Percentiles rank a stretch among this genome's conserved stretches.
phyloP scores from a whole-genome alignment of 2,797 vertebrate genomes.

The Antrozous pallidus region DNA sequence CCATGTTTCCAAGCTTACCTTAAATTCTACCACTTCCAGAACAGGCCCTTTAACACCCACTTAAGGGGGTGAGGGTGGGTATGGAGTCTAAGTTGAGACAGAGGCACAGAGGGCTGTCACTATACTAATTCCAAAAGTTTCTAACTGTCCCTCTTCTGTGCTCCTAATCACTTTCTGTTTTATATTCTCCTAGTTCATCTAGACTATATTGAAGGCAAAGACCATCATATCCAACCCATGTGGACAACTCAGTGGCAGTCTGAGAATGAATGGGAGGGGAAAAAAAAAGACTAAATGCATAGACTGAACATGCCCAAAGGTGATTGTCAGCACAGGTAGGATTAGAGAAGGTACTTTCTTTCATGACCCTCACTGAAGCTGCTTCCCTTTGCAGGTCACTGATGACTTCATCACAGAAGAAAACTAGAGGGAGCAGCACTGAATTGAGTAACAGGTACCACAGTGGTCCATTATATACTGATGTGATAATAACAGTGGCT shows the following conservation, averaged over 20 bases:
- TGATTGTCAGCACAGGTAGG: not conserved
- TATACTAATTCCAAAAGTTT: not conserved
- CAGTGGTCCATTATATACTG: not conserved
- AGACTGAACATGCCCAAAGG: not conserved
- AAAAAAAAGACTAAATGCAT: not conserved
- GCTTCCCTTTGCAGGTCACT: not conserved
- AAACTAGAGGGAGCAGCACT: not conserved
- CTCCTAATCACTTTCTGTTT: not conserved
- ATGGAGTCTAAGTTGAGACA: not conserved
- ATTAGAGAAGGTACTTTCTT: not conserved
- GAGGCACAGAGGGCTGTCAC: not conserved
- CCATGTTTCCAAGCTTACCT: not conserved
- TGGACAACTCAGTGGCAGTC: not conserved
- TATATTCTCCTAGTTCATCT: not conserved
- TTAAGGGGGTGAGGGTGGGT: accelerated
- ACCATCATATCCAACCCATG: not conserved
- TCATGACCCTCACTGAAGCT: not conserved
- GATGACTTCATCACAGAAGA: not conserved
- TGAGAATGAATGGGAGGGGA: not conserved
- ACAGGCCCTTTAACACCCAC: not conserved
- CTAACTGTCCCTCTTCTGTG: too few relatives aligned
- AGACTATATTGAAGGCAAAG: not conserved
- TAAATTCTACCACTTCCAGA: not conserved
- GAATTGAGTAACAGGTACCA: not conserved
- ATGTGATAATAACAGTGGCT: not conserved